phyloP scores from a whole-genome alignment of 2,888 invertebrate genomes.

The Pelosia muscerda region DNA sequence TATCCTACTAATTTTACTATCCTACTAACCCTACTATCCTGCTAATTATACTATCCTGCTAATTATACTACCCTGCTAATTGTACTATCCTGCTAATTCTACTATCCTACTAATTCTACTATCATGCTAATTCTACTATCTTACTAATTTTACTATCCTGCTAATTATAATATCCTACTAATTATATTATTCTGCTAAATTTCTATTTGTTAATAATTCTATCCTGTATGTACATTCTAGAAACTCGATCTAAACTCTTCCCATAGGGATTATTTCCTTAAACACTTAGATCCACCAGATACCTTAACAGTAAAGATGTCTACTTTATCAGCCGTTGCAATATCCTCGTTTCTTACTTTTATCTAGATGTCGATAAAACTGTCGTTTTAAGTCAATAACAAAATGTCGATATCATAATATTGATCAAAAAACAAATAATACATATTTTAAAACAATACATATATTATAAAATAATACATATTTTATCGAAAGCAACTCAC shows the following conservation, averaged over 20 bases:
- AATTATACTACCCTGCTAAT: neutral
- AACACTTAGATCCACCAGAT: neutral
- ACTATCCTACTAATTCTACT: too few species aligned
- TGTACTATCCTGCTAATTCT: neutral
- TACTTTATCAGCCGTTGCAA: conserved; percentile 18
- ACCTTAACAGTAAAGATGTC: conserved; percentile 5
- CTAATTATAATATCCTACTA: too few species aligned
- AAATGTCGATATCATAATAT: neutral
- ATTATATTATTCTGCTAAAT: too few species aligned
- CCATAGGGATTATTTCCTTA: neutral
- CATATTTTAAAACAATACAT: too few species aligned
- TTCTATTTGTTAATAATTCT: too few species aligned
- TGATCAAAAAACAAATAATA: too few species aligned
- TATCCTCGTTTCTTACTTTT: neutral
- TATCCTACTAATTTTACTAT: too few species aligned
- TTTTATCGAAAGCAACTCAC: conserved; percentile 65
- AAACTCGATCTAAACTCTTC: neutral
- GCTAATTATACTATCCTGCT: too few species aligned
- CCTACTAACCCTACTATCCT: too few species aligned
- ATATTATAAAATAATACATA: too few species aligned
- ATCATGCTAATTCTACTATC: too few species aligned
- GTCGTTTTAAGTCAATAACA: neutral
- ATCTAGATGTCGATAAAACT: conserved; percentile 7
- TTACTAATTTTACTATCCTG: too few species aligned
- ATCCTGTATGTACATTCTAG: neutral